Evolutionary conservation across 2,888 invertebrate genomes (phyloP), one percentile per base, ranked within the genome.

Genomic region (Osmoderma eremita): DNA sequence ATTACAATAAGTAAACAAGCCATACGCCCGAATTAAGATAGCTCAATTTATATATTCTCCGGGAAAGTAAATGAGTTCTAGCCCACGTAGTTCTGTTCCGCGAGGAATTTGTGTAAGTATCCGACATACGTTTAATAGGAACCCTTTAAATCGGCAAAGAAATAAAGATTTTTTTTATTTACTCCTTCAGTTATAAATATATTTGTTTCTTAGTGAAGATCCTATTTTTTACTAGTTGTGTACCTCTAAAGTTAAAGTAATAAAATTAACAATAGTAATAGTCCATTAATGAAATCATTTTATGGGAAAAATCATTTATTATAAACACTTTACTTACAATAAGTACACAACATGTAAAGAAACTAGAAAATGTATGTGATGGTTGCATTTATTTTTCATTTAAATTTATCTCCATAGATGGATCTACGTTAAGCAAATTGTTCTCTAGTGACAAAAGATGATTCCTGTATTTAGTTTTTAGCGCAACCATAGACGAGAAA

Each of bases 1-100:
- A 38, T 53, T 53, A 53, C 38, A 53, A 38, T 53, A 18, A 53
- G 38, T 53, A 53, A 53, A 20, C 17, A 38, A 38, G 38, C 13
- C 50, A 18, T 53, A 53, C 15, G n/a, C 30, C 10, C 24, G 17
- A 18, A 39, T 53, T 53, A 53, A 38, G 38, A 38, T 53, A 53
- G 38, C 53, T 53, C 18, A 53, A 38, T 53, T 53, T 53, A 36
- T 38, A 36, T 53, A 53, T 38, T 38, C 17, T 36, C 53, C 1
- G 10, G 17, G 17, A 53, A 30, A 24, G 18, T 39, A 53, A 53
- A 53, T 18, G 38, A 17, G 17, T 18, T 17, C 36, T 13, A 13
- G 36, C 17, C 17, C 13, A 2, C 15, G 2, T 13, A 1, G 30
- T 1, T 51, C 3, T 6, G 42, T 17, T 51, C 20, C 1, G 12